These are phyloP conservation scores for Lutraria lutraria DNA, from an alignment of 2,888 invertebrate species.

Conservation along the genomic window DNA sequence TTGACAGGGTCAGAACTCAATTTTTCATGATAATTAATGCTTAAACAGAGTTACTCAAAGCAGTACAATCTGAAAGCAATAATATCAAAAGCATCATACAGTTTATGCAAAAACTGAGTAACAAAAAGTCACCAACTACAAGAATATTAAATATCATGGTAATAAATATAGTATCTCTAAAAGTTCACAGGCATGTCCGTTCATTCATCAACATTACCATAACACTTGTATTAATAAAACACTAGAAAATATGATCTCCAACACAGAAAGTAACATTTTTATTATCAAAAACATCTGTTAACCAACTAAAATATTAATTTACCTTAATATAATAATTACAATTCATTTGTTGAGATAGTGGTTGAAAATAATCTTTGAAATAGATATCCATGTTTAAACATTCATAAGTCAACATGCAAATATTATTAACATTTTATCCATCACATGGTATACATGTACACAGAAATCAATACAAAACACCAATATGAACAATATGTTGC, in stretches of 20 bases:
- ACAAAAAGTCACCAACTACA: background rate
- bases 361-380: slow-evolving; percentile 41
- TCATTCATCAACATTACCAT: background rate
- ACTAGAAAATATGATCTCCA: background rate
- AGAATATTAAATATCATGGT: slow-evolving; percentile 7
- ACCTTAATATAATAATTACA: slow-evolving; percentile 36
- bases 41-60: too few species aligned
- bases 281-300: background rate
- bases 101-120: background rate
- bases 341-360: slow-evolving; percentile 21
- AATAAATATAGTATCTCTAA: background rate
- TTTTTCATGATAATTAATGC: too few species aligned
- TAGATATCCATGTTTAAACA: slow-evolving; percentile 33
- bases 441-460: background rate
- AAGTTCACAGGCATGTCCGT: background rate
- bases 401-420: slow-evolving; percentile 10
- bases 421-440: slow-evolving; percentile 10
- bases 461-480: slow-evolving; percentile 7
- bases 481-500: slow-evolving; percentile 18
- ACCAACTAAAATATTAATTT: slow-evolving; percentile 4
- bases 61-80: too few species aligned
- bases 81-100: too few species aligned
- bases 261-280: background rate
- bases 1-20: too few species aligned
- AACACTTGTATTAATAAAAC: slow-evolving; percentile 14